Evolutionary conservation across 2,113 vertebrate species (phyloP).

Genomic region (Patagioenas fasciata): DNA sequence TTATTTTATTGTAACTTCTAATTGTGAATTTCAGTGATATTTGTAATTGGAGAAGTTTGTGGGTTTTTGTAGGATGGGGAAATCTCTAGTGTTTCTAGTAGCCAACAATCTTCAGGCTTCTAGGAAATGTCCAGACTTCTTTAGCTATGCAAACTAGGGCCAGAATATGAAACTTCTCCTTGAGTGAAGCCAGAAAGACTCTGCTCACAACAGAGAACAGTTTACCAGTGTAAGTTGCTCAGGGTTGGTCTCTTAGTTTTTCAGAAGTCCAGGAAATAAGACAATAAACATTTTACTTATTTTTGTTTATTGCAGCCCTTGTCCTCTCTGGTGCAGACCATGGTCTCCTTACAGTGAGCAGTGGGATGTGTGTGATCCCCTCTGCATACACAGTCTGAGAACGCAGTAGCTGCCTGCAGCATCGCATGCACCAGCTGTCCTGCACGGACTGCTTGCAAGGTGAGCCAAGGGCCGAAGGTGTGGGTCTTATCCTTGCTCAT

Average conservation of each 20-base stretch:
- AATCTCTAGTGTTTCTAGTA: conserved; percentile 9
- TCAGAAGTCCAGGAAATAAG: not conserved
- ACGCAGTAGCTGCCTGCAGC: not conserved
- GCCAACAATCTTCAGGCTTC: conserved; percentile 54
- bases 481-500: not conserved
- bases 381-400: not conserved
- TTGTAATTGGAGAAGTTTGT: conserved; percentile 49
- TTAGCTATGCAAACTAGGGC: not conserved
- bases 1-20: conserved; percentile 37
- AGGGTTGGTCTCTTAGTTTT: not conserved
- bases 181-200: not conserved
- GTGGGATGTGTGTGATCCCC: rapidly evolving
- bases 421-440: not conserved
- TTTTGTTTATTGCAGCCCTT: not conserved
- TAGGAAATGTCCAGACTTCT: conserved; percentile 35
- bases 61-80: conserved; percentile 45
- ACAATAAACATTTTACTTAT: not conserved
- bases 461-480: not conserved
- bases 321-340: not conserved
- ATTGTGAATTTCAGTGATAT: conserved; percentile 35
- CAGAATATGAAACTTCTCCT: not conserved
- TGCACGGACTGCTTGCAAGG: not conserved
- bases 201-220: not conserved
- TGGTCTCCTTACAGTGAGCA: not conserved
- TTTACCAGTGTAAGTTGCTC: not conserved